Conservation (phyloP, 2,888 invertebrate genomes). For the Drosophila dives region DNA sequence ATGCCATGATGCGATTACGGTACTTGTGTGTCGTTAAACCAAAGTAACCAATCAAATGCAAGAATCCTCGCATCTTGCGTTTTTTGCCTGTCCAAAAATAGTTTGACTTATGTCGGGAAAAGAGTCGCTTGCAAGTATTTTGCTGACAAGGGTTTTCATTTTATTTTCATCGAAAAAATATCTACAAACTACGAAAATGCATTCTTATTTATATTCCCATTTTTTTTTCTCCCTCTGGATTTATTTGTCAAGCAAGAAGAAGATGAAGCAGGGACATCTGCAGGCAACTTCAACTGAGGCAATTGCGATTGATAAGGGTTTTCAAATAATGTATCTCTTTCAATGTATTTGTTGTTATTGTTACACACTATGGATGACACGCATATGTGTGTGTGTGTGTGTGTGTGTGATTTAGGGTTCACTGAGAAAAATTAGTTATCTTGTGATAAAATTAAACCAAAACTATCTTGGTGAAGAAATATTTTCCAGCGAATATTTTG, state of each 20-base stretch:
- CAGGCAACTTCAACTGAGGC: constrained; percentile 31
- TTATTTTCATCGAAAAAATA: constrained; percentile 22
- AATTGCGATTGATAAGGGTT: constrained; percentile 66
- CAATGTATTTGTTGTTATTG: constrained; percentile 16
- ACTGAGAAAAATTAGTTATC: constrained; percentile 8
- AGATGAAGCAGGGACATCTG: constrained; percentile 41
- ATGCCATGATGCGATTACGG: constrained; percentile 26
- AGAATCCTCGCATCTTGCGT: constrained; percentile 8
- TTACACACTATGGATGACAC: constrained; percentile 50
- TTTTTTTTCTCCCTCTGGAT: background rate
- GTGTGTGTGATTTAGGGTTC: constrained; percentile 7
- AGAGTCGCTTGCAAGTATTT: constrained; percentile 28
- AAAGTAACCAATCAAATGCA: constrained; percentile 15
- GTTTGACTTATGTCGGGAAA: constrained; percentile 22
- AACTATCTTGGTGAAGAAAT: background rate
- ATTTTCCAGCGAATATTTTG: background rate
- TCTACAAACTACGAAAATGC: constrained; percentile 41
- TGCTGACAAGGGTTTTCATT: constrained; percentile 35
- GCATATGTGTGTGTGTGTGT: constrained; percentile 6
- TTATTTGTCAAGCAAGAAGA: constrained; percentile 15
- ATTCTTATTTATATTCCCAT: constrained; percentile 36
- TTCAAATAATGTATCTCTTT: constrained; percentile 40
- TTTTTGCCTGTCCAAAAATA: constrained; percentile 34
- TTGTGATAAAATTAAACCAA: constrained; percentile 16
- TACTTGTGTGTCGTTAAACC: constrained; percentile 7